Evolutionary conservation across 2,797 vertebrate genomes (phyloP).

Genomic region (Streptopelia turtur): DNA sequence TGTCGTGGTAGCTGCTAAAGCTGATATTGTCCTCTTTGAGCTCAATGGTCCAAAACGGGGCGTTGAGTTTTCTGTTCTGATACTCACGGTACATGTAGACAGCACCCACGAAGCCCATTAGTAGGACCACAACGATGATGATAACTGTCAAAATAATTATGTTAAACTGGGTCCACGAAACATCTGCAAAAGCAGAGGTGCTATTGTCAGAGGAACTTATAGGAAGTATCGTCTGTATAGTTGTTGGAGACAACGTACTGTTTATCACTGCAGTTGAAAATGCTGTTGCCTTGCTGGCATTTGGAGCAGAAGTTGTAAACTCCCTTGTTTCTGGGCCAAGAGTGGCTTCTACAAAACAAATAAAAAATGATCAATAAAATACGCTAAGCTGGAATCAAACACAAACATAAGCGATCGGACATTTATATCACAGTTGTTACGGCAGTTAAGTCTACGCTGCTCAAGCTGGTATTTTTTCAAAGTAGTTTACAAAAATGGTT

Average conservation of each 20-base stretch:
- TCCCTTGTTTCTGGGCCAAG: conserved; percentile 57
- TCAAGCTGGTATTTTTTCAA: not conserved
- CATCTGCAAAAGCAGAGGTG: conserved; percentile 88
- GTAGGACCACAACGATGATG: conserved; percentile 92
- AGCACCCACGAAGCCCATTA: conserved; percentile 94
- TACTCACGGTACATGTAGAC: conserved; percentile 96
- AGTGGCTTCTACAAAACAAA: conserved; percentile 75
- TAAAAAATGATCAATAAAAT: conserved; percentile 40
- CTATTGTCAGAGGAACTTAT: conserved; percentile 87
- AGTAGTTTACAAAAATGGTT: not conserved
- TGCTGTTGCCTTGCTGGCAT: conserved; percentile 63
- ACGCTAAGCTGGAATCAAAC: conserved; percentile 22
- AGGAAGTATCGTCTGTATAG: conserved; percentile 76
- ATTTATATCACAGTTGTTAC: not conserved
- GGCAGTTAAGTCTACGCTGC: not conserved
- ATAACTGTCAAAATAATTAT: conserved; percentile 96
- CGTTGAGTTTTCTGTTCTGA: conserved; percentile 96
- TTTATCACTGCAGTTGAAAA: conserved; percentile 72
- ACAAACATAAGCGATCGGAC: not conserved
- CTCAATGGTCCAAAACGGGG: conserved; percentile 99
- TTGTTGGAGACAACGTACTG: conserved; percentile 68
- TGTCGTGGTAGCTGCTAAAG: conserved; percentile 99
- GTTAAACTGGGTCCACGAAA: conserved; percentile 98
- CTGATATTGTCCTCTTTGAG: conserved; percentile 99
- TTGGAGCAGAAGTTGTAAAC: conserved; percentile 70